These are phyloP conservation scores for Anoplopoma fimbria DNA, from an alignment of 2,113 vertebrate species.

Conservation along the genomic window DNA sequence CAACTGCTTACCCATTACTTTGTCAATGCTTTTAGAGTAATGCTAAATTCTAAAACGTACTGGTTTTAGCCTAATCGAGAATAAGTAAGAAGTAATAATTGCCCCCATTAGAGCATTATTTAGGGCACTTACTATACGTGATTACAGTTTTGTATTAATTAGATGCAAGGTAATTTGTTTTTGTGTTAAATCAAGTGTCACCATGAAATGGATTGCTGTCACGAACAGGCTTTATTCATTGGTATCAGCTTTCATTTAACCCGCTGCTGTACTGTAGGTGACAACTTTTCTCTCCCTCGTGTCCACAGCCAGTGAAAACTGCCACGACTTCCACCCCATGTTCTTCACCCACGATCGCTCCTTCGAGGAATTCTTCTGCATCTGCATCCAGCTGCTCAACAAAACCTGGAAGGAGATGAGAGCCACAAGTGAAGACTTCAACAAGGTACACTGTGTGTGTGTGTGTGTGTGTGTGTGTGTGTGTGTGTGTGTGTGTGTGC, in stretches of 20 bases:
- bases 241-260: neutral
- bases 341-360: slow-evolving; percentile 98
- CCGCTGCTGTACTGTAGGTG: neutral
- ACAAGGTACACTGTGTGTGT: slow-evolving; percentile 88
- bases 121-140: neutral
- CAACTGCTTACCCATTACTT: neutral
- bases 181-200: neutral
- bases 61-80: neutral
- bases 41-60: neutral
- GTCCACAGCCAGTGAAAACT: slow-evolving; percentile 95
- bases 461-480: neutral
- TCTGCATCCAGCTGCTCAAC: slow-evolving; percentile 98
- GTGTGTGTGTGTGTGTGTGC: neutral
- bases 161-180: neutral
- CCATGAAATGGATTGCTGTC: neutral
- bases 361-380: slow-evolving; percentile 99
- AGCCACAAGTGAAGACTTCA: slow-evolving; percentile 98
- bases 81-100: neutral
- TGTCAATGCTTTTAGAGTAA: too few relatives aligned
- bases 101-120: neutral
- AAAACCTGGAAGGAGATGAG: slow-evolving; percentile 99
- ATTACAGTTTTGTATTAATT: neutral
- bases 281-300: slow-evolving; percentile 1
- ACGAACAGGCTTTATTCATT: neutral
- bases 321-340: slow-evolving; percentile 99